These are phyloP conservation scores for Leucophenga montana DNA, from an alignment of 2,888 invertebrate genomes.

Conservation along the genomic window DNA sequence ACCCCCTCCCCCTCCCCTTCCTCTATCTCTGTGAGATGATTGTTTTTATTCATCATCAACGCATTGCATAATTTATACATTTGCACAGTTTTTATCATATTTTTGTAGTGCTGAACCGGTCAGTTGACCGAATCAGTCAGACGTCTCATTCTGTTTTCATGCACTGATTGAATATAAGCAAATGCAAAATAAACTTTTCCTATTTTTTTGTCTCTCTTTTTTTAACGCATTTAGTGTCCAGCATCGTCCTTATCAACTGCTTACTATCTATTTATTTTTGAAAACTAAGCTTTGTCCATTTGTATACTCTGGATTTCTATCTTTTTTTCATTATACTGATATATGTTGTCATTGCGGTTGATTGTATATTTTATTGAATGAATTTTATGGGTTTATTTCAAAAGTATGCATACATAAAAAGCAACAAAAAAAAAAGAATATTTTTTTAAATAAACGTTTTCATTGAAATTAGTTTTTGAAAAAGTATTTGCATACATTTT, in stretches of 20 bases:
- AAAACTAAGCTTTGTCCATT: too few relatives aligned
- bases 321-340: too few relatives aligned
- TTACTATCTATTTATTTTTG: too few relatives aligned
- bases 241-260: too few relatives aligned
- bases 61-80: constrained; percentile 1
- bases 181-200: too few relatives aligned
- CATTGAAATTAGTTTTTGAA: background rate
- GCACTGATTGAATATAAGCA: too few relatives aligned
- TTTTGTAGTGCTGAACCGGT: background rate
- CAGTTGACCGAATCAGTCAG: background rate
- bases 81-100: background rate
- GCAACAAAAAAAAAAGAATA: background rate
- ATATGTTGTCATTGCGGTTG: background rate
- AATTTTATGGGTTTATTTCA: constrained; percentile 13
- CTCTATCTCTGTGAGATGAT: background rate
- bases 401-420: background rate
- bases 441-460: background rate
- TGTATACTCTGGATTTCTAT: background rate
- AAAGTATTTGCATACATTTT: background rate
- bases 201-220: too few relatives aligned
- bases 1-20: too few relatives aligned
- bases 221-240: too few relatives aligned
- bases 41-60: background rate
- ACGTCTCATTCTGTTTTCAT: too few relatives aligned
- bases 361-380: constrained; percentile 14